phyloP scores from a whole-genome alignment of 2,888 invertebrate species.

The Meta bourneti region DNA sequence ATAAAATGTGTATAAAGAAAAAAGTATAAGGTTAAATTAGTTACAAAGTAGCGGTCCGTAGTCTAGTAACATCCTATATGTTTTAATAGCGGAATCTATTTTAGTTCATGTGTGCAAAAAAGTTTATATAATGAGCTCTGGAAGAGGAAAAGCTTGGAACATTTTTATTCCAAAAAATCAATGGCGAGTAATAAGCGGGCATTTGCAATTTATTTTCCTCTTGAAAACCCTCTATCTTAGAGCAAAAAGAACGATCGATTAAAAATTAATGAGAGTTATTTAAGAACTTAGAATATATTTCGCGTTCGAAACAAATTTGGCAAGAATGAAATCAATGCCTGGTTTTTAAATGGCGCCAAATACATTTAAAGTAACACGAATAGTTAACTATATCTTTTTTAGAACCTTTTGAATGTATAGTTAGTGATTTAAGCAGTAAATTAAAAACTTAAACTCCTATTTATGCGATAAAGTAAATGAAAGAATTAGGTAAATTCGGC shows the following conservation, averaged over 20 bases:
- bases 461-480: too few relatives aligned
- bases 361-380: not conserved
- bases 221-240: not conserved
- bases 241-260: conserved; percentile 20
- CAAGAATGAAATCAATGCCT: not conserved
- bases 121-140: not conserved
- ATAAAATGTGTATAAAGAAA: not conserved
- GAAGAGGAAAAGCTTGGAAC: not conserved
- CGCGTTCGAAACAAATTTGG: conserved; percentile 39
- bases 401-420: not conserved
- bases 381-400: not conserved
- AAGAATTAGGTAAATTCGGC: too few relatives aligned
- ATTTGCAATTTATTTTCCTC: not conserved
- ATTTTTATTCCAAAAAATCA: not conserved
- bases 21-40: not conserved
- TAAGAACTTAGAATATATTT: conserved; percentile 21
- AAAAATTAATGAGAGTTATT: conserved; percentile 41
- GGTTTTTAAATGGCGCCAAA: not conserved
- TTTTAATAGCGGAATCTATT: not conserved
- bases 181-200: not conserved
- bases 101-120: not conserved
- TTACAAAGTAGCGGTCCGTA: not conserved
- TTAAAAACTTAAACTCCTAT: too few relatives aligned
- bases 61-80: not conserved
- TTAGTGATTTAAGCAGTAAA: not conserved